Evolutionary conservation across 1,140 invertebrate genomes (phyloP), one percentile per base, ranked within the genome.

Genomic region (Tyrophagus putrescentiae): DNA sequence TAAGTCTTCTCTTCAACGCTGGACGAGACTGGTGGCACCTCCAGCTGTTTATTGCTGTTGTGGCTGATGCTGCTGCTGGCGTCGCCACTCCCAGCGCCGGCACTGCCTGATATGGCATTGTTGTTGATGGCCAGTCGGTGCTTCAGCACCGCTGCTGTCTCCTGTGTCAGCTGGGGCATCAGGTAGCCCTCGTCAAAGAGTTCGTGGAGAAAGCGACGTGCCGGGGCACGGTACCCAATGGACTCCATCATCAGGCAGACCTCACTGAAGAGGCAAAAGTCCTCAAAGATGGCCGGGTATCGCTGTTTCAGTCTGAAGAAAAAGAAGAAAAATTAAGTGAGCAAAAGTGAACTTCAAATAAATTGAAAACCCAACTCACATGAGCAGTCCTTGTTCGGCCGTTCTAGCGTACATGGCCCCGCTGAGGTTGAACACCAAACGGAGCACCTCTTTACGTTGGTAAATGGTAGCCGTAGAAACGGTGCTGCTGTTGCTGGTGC

Each of bases 221-320:
- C 82, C 57, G 78, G 78, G 62, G 94, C 76, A 64, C 89, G 79
- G 69, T 91, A 93, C 25, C 82, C 83, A 69, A 82, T 84, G 32
- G 78, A 78, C 0, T 82, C 80, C 33, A 96, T 72, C 50, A 87
- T 75, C 60, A 80, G 79, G 69, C 85, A 84, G 5, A 94, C 82
- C 72, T 96, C 92, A 1, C 87, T 92, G 72, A 93, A 97, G 4
- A 96, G 78, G 72, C 92, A 96, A 60, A 87, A 73, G 68, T 93
- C 88, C 72, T 88, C 79, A 69, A 90, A 91, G 60, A 81, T 74
- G 64, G 82, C 77, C 0, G 89, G 83, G 73, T 86, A 82, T 52
- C 82, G 80, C 71, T 96, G 90, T 68, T 93, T 93, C 63, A 94
- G 72, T 66, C 86, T 80, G 68, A 52, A 71, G 69, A 58, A 63